phyloP scores from a whole-genome alignment of 2,888 invertebrate genomes.

The Tortrix viridana region DNA sequence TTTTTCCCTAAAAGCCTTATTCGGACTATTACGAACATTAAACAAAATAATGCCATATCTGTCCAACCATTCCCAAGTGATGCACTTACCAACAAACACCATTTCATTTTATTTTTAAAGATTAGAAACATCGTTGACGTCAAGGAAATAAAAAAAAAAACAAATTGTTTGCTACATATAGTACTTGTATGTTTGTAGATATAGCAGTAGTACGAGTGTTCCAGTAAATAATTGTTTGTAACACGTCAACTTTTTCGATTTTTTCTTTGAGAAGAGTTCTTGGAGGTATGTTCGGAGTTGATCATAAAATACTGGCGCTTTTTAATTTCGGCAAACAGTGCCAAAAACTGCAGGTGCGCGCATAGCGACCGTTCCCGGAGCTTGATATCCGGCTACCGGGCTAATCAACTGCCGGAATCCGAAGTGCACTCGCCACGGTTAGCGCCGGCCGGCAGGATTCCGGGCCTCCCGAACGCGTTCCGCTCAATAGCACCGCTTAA shows the following conservation, averaged over 20 bases:
- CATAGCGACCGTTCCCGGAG: slow-evolving; percentile 45
- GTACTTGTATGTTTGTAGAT: too few relatives aligned
- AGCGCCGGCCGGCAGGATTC: slow-evolving; percentile 38
- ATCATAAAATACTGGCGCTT: not conserved
- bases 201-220: too few relatives aligned
- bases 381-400: slow-evolving; percentile 43
- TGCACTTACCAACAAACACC: too few relatives aligned
- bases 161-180: too few relatives aligned
- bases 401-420: slow-evolving; percentile 66
- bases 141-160: too few relatives aligned
- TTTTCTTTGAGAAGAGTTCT: not conserved
- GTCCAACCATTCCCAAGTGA: too few relatives aligned
- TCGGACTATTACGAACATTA: too few relatives aligned
- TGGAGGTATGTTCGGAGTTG: not conserved
- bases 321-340: slow-evolving; percentile 22
- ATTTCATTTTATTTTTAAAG: too few relatives aligned
- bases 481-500: slow-evolving; percentile 36
- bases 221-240: too few relatives aligned
- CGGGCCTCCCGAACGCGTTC: slow-evolving; percentile 36
- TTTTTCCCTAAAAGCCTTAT: too few relatives aligned
- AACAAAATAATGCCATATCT: too few relatives aligned
- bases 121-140: too few relatives aligned
- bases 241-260: not conserved
- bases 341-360: slow-evolving; percentile 52
- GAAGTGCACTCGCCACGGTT: slow-evolving; percentile 51